Percentiles rank a stretch among this genome's conserved stretches.
Evolutionary conservation across 2,888 invertebrate genomes (phyloP).

Genomic region (Griposia aprilina): DNA sequence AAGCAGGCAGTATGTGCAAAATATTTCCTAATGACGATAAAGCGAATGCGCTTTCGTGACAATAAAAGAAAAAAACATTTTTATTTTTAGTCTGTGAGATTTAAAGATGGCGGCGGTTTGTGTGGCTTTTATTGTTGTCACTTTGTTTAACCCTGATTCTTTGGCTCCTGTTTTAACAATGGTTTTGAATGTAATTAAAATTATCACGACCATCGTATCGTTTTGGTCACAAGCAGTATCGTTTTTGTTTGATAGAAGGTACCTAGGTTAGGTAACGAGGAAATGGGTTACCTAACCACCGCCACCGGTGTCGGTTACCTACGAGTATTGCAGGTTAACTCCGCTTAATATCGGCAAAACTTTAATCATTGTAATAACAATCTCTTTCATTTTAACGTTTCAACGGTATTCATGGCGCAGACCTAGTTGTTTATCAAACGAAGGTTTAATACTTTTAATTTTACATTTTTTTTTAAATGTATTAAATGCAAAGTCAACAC

Average conservation of each 20-base stretch:
- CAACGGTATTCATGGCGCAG: too few species aligned
- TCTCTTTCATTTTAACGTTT: too few species aligned
- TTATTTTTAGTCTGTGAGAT: constrained; percentile 60
- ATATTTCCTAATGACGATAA: constrained; percentile 68
- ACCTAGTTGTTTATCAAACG: too few species aligned
- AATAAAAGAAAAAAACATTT: constrained; percentile 15
- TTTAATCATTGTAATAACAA: too few species aligned
- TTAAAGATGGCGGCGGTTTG: constrained; percentile 57
- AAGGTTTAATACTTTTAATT: too few species aligned
- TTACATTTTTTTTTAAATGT: too few species aligned
- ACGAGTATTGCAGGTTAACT: too few species aligned
- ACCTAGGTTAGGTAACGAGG: too few species aligned
- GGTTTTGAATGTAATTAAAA: neutral
- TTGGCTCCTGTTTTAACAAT: constrained; percentile 8
- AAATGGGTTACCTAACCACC: too few species aligned
- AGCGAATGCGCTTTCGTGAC: constrained; percentile 39
- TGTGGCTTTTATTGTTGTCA: constrained; percentile 19
- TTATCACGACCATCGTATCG: neutral
- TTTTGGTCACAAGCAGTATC: neutral
- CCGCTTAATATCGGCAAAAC: too few species aligned
- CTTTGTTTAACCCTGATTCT: constrained; percentile 10
- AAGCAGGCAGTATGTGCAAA: constrained; percentile 58
- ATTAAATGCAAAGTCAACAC: too few species aligned
- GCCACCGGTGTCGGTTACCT: too few species aligned
- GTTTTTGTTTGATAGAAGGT: neutral